Evolutionary conservation across 2,113 vertebrate species (phyloP).

Genomic region (Desmodus rotundus): DNA sequence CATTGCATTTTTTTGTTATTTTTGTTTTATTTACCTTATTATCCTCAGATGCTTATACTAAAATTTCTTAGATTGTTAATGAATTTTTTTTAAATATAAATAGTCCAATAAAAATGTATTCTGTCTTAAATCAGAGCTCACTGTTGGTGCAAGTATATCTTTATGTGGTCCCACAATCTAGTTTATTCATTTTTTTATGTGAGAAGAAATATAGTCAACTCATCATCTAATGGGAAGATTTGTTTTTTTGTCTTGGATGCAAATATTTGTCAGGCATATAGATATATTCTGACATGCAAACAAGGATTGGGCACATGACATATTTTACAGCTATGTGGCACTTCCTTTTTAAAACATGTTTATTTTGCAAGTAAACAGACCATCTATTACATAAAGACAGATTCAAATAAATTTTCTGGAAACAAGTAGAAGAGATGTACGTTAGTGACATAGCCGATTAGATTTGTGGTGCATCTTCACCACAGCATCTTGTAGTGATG

Average conservation of each 20-base stretch:
- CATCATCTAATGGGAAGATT: neutral
- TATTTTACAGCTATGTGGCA: neutral
- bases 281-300: neutral
- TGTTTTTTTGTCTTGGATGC: neutral
- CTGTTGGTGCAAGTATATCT: neutral
- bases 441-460: neutral
- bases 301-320: neutral
- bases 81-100: neutral
- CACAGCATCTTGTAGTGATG: neutral
- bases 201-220: neutral
- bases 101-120: neutral
- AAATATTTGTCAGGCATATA: neutral
- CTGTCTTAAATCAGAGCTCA: neutral
- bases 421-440: neutral
- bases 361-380: conserved; percentile 4
- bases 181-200: neutral
- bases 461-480: neutral
- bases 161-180: neutral
- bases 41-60: neutral
- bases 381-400: neutral
- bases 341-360: neutral
- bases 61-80: neutral
- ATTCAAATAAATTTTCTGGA: neutral
- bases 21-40: neutral
- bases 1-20: neutral